Evolutionary conservation across 2,797 vertebrate genomes (phyloP), one percentile per base, ranked within the genome.

Genomic region (Sylvilagus floridanus): DNA sequence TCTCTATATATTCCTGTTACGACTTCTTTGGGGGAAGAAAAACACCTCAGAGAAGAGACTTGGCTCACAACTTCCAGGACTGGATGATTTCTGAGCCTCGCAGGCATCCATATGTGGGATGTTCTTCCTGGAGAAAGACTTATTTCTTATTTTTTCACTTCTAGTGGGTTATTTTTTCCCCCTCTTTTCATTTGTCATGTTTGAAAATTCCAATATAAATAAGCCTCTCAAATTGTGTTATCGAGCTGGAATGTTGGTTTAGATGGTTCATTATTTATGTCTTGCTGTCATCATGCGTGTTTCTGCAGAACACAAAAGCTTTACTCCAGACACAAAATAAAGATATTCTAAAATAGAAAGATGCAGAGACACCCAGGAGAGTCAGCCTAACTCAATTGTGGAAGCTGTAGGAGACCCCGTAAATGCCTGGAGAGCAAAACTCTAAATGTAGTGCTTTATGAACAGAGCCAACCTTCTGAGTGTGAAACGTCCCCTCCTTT

Each of bases 1-100:
- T 96, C 95, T 96, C 68, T 97, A 63, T 94, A 95, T 95, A 97
- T 90, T 93, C 95, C 86, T 95, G 83, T 89, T 97, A 95, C 91
- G 88, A 95, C 88, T 95, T 96, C 94, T 96, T 94, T 60, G 71
- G 50, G 92, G 92, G 57, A 84, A 79, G 90, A 93, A 97, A 96
- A 95, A 32, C 83, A 93, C 93, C 81, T 96, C 83, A 78, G 96
- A 96, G 88, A 89, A 97, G 95, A 89, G 95, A 89, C 83, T 93
- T 82, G 87, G 63, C 81, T 96, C 84, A 87, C 47, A 92, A n/a
- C 92, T 75, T 95, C 84, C 30, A 96, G 90, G 60, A 88, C 95
- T 87, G 82, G 85, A 52, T 94, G 77, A 96, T 96, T 96, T 96
- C 81, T 57, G 95, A 90, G 76, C 79, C 85, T 96, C 91, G 52